These are phyloP conservation scores for Chaetops frenatus DNA, from an alignment of 2,113 vertebrate species.

Conservation along the genomic window DNA sequence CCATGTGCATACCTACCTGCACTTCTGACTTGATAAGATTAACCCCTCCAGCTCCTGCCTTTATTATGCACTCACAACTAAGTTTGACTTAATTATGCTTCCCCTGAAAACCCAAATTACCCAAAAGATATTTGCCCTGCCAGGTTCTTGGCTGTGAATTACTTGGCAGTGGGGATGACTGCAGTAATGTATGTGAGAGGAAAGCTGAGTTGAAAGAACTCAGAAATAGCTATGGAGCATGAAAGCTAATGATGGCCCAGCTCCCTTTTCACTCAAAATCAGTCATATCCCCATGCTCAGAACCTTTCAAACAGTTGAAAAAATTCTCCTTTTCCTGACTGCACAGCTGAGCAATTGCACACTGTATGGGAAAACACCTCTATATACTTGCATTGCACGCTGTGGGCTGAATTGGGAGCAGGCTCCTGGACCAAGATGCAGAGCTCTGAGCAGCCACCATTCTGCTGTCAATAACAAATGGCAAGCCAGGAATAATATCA, in stretches of 20 bases:
- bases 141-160: background rate
- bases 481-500: constrained; percentile 53
- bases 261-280: background rate
- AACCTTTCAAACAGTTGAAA: background rate
- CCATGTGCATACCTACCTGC: background rate
- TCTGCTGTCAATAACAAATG: constrained; percentile 3
- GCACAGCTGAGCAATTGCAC: background rate
- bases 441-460: background rate
- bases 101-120: background rate
- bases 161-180: background rate
- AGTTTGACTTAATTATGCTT: background rate
- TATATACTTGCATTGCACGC: background rate
- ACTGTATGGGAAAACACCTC: background rate
- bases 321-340: background rate
- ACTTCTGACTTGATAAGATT: background rate
- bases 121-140: background rate
- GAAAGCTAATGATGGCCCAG: background rate
- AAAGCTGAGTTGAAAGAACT: background rate
- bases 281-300: background rate
- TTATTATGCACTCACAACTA: background rate
- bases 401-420: background rate
- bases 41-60: background rate
- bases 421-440: background rate
- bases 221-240: background rate
- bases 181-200: background rate